Conservation (phyloP, 2,797 vertebrate species). For the Acrossocheilus wenchowensis region DNA sequence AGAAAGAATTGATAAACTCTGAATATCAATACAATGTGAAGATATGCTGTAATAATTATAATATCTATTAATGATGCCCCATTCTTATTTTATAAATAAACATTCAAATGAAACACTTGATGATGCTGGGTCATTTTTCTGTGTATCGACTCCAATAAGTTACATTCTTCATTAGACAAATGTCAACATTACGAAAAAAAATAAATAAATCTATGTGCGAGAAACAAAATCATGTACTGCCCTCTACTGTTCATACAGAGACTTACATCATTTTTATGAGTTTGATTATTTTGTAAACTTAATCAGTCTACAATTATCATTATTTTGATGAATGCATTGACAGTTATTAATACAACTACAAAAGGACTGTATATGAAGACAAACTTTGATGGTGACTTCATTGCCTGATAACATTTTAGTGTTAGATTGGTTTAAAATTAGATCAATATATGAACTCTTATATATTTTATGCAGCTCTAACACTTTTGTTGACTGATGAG, state of each 20-base stretch:
- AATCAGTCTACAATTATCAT: neutral
- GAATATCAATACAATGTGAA: neutral
- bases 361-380: neutral
- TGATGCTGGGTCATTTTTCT: neutral
- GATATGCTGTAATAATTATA: conserved; percentile 19
- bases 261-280: too few species aligned
- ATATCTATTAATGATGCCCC: conserved; percentile 26
- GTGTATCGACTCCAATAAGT: neutral
- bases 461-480: neutral
- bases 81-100: conserved; percentile 51
- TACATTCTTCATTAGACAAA: neutral
- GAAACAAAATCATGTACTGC: neutral
- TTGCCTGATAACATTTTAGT: neutral
- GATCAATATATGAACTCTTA: neutral
- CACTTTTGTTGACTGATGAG: neutral
- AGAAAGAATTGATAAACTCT: neutral
- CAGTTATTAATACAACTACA: neutral
- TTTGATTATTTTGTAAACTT: neutral
- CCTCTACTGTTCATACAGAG: conserved; percentile 8
- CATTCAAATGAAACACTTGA: conserved; percentile 27
- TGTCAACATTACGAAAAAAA: neutral
- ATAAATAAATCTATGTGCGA: too few species aligned
- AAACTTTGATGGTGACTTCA: neutral
- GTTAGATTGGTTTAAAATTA: neutral
- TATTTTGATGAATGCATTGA: neutral